These are phyloP conservation scores for Odontomachus brunneus DNA, from an alignment of 1,140 invertebrate genomes.

Conservation along the genomic window DNA sequence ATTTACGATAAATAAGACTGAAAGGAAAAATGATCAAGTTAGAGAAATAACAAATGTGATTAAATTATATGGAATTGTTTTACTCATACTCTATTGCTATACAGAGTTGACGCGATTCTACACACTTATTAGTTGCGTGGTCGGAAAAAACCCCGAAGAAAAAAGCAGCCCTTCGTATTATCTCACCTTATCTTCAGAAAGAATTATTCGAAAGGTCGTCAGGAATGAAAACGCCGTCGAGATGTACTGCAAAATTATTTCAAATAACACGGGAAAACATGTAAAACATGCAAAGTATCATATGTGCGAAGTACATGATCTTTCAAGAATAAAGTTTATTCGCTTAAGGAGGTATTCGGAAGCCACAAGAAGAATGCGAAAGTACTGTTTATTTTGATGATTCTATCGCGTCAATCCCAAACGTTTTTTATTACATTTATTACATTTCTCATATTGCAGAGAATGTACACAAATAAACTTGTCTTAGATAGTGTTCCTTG, in stretches of 20 bases:
- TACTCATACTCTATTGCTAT: neutral
- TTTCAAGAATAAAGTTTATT: too few relatives aligned
- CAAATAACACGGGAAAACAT: constrained; percentile 17
- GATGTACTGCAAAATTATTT: constrained; percentile 34
- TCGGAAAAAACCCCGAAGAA: neutral
- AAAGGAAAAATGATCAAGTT: too few relatives aligned
- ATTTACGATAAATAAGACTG: too few relatives aligned
- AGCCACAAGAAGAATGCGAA: too few relatives aligned
- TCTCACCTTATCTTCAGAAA: constrained; percentile 9
- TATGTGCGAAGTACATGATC: neutral
- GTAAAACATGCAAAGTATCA: neutral
- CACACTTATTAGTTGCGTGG: neutral
- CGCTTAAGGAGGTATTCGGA: too few relatives aligned
- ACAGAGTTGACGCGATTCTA: neutral
- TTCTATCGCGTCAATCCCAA: too few relatives aligned
- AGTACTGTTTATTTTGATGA: too few relatives aligned
- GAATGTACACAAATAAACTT: too few relatives aligned
- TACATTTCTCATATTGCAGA: too few relatives aligned
- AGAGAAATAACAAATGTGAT: too few relatives aligned
- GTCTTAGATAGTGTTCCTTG: too few relatives aligned
- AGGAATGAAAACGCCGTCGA: constrained; percentile 27
- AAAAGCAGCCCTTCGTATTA: neutral
- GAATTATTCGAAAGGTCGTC: constrained; percentile 28
- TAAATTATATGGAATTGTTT: neutral
- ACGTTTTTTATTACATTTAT: too few relatives aligned